Conservation (phyloP, 1,140 invertebrate genomes). For the Drosophila subobscura region DNA sequence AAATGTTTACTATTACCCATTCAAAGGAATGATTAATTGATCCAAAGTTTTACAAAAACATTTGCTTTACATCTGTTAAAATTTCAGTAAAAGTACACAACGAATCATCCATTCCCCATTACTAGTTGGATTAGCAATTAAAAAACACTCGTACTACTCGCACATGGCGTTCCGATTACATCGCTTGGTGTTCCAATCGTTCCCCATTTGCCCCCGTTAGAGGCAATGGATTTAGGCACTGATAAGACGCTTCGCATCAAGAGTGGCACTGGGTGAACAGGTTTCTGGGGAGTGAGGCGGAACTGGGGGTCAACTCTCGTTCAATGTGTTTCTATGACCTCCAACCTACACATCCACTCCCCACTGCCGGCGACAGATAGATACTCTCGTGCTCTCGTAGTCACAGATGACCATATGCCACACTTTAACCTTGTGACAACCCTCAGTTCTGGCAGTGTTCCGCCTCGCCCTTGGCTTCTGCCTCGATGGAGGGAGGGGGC, state of each 20-base stretch:
- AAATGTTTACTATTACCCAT: neutral
- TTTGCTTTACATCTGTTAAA: neutral
- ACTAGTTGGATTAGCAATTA: neutral
- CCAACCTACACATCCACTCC: slow-evolving; percentile 17
- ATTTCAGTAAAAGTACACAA: neutral
- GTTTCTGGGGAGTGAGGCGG: slow-evolving; percentile 16
- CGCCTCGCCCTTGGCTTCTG: no score
- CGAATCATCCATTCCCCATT: neutral
- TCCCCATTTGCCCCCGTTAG: neutral
- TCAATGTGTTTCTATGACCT: slow-evolving; percentile 49
- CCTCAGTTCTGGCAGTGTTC: slow-evolving; percentile 9
- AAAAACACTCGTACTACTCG: slow-evolving; percentile 1
- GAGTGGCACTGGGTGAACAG: neutral
- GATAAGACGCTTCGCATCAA: slow-evolving; percentile 14
- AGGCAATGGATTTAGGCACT: slow-evolving; percentile 28
- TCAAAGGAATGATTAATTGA: no score
- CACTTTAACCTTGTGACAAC: slow-evolving; percentile 44
- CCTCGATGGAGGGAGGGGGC: slow-evolving; percentile 28
- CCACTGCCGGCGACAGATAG: no score
- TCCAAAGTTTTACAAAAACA: no score
- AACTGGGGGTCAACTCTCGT: slow-evolving; percentile 18
- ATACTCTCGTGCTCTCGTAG: no score
- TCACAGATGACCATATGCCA: slow-evolving; percentile 24
- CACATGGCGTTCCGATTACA: neutral
- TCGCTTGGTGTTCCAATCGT: slow-evolving; percentile 20